phyloP scores from a whole-genome alignment of 2,797 vertebrate genomes.

The Fistularia tabacaria region DNA sequence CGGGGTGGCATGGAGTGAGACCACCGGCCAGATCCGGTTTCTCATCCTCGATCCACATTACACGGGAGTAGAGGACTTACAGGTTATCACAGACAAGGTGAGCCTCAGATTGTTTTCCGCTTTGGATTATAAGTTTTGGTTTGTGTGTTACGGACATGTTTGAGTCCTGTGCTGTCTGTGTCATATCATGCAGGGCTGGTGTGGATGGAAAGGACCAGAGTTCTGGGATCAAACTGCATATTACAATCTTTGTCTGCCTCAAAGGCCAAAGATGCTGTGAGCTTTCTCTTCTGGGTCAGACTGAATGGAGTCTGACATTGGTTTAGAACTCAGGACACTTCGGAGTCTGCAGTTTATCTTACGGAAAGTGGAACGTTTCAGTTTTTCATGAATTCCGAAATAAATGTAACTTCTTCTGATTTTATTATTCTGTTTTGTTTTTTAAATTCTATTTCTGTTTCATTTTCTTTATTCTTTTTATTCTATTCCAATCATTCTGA shows the following conservation, averaged over 20 bases:
- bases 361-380: too few species aligned
- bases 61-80: conserved; percentile 90
- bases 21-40: conserved; percentile 87
- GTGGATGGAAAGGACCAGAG: conserved; percentile 92
- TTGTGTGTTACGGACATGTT: not conserved
- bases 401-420: too few species aligned
- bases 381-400: too few species aligned
- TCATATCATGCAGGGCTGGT: conserved; percentile 84
- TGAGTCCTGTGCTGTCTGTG: conserved; percentile 15
- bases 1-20: conserved; percentile 92
- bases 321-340: conserved; percentile 15
- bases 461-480: too few species aligned
- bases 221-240: conserved; percentile 95
- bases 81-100: conserved; percentile 85
- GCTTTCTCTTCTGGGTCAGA: not conserved
- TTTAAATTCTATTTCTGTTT: too few species aligned
- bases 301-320: conserved; percentile 1
- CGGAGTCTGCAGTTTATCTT: too few species aligned
- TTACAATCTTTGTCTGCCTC: conserved; percentile 96
- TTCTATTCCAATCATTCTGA: too few species aligned
- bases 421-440: too few species aligned
- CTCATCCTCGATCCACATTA: conserved; percentile 97
- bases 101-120: not conserved
- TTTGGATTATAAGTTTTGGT: not conserved
- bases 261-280: conserved; percentile 83